Evolutionary conservation across 2,113 vertebrate species (phyloP).

Genomic region (Caranx ignobilis): DNA sequence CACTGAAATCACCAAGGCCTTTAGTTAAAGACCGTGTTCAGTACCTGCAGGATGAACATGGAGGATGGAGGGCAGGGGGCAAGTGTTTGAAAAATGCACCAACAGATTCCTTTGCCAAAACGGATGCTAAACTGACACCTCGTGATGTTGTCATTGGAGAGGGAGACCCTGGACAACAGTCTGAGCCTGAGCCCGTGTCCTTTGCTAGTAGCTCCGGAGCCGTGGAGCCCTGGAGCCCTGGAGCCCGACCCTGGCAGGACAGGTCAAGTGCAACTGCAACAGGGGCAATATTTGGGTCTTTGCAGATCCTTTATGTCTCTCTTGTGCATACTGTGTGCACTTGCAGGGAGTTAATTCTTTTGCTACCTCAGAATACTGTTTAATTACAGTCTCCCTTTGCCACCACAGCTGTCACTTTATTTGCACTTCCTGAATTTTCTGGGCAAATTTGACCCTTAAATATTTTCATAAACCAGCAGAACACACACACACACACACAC

Average conservation of each 20-base stretch:
- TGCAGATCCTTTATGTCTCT: background rate
- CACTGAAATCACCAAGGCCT: constrained; percentile 11
- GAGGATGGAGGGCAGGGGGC: background rate
- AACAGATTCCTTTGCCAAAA: no score
- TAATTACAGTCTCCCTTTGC: background rate
- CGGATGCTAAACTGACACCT: no score
- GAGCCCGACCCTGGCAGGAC: no score
- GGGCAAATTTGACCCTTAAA: background rate
- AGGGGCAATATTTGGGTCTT: background rate
- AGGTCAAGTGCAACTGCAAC: no score
- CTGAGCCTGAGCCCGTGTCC: no score
- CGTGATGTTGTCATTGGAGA: no score
- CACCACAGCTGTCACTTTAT: background rate
- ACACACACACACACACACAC: no score
- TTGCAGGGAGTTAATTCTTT: background rate
- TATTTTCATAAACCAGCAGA: background rate
- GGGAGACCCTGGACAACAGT: no score
- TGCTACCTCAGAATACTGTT: background rate
- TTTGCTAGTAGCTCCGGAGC: no score
- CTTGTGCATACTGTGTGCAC: background rate
- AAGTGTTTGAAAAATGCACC: no score
- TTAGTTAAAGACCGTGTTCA: constrained; percentile 13
- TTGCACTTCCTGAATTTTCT: background rate
- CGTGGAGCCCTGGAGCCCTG: no score
- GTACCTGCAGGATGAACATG: background rate